These are phyloP conservation scores for Pachyuromys duprasi DNA, from an alignment of 2,797 vertebrate species.

Conservation along the genomic window DNA sequence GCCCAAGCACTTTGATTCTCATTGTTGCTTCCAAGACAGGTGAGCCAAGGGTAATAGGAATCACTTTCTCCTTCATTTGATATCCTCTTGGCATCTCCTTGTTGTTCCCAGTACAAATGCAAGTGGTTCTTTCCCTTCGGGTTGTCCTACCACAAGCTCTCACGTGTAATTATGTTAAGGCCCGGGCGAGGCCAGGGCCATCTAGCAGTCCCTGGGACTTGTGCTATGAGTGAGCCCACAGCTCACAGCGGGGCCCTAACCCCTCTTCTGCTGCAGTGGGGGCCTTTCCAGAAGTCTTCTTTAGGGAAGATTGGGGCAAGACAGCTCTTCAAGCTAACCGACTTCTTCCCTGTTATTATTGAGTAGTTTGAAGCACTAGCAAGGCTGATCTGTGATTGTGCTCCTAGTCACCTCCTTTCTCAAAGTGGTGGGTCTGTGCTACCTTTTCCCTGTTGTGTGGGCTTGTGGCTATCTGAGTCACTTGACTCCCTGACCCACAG, in stretches of 20 bases:
- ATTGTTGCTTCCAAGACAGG: background rate
- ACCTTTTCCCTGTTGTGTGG: background rate
- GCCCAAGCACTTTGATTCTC: background rate
- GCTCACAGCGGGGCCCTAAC: background rate
- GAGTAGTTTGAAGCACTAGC: background rate
- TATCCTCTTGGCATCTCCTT: background rate
- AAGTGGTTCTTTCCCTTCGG: no score
- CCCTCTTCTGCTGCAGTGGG: background rate
- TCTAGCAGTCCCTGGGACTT: background rate
- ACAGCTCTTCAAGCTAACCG: background rate
- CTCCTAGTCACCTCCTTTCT: background rate
- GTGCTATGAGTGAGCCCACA: background rate
- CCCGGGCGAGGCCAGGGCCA: background rate
- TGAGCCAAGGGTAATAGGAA: background rate
- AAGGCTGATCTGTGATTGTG: background rate
- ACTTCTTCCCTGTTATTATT: background rate
- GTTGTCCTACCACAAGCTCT: background rate
- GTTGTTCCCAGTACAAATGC: background rate
- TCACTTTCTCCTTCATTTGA: background rate
- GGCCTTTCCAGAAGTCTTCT: background rate
- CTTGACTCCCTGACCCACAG: background rate
- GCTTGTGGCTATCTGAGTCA: background rate
- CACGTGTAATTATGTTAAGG: background rate
- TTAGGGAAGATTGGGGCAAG: background rate
- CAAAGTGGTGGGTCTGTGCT: background rate